Evolutionary conservation across 2,888 invertebrate species (phyloP), one percentile per base, ranked within the genome.

Genomic region (Entomobrya proxima): DNA sequence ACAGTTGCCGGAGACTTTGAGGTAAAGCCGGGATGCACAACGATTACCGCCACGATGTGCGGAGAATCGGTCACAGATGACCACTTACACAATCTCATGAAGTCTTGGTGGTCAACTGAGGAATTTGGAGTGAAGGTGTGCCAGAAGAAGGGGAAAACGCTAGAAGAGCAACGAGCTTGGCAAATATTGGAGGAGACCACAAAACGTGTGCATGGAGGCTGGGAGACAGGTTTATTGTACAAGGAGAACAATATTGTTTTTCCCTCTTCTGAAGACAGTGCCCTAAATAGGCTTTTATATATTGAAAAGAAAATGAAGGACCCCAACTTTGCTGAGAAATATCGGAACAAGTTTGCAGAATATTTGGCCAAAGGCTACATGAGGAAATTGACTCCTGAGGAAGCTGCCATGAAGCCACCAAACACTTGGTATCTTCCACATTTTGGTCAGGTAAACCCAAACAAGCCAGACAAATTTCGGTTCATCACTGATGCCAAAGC

Each of bases 401-500:
- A 86, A 67, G 11, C 67, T 47, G 21, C 6, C 3, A 32, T 18
- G 18, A 18, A 2, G 1, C 1, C 13, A 27, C 2, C 11, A 1
- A 18, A 13, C 11, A 72, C 44, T 15, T 27, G 40, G 52, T 47
- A 27, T 6, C 13, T 44, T 13, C 52, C 75, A 44, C 47, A 21
- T n/a, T 67, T 47, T 86, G 74, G 61, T 64, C 18, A 67, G 11
- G 82, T 7, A 72, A 87, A 15, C 85, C 87, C 50, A 75, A 86
- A 80, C 2, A 84, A 78, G 15, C 72, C 72, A 0, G 72, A n/a
- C 0, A 88, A 88, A 64, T 58, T 86, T 11, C 40, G 88, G 13
- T 32, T 86, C 1, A 81, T 86, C 6, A 58, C 86, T 11, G 88
- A 88, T 18, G 86, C 86, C 0, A 40, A 52, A 0, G 82, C 82